Percentiles rank a stretch among this genome's conserved stretches.
Conservation (phyloP, 1,140 invertebrate species). For the Diabrotica undecimpunctata region DNA sequence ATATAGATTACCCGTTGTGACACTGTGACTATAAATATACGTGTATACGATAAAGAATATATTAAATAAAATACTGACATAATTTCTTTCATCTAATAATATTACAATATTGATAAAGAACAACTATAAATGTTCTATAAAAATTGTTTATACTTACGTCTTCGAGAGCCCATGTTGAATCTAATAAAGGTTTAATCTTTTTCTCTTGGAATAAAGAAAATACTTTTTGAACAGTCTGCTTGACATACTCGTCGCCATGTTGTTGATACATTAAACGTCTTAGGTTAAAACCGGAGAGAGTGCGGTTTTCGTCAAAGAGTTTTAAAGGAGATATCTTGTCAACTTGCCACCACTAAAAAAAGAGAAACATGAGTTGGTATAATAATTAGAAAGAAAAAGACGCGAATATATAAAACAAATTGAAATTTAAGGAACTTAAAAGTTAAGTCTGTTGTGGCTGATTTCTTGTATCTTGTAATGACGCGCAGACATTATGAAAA, state of each 20-base stretch:
- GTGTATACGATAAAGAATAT: too few relatives aligned
- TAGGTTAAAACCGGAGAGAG: conserved; percentile 76
- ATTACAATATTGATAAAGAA: too few relatives aligned
- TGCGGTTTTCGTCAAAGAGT: conserved; percentile 85
- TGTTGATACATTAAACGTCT: conserved; percentile 80
- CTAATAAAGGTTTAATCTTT: conserved; percentile 76
- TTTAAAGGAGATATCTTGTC: conserved; percentile 86
- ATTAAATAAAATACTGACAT: too few relatives aligned
- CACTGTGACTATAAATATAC: too few relatives aligned
- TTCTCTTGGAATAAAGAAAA: conserved; percentile 72
- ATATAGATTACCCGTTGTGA: too few relatives aligned
- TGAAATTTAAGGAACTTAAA: conserved; percentile 3
- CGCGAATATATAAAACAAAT: too few relatives aligned
- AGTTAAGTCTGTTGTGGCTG: too few relatives aligned
- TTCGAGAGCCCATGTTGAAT: conserved; percentile 83
- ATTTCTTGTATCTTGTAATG: too few relatives aligned
- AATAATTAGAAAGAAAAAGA: not conserved
- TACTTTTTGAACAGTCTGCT: conserved; percentile 65
- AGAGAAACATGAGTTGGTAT: not conserved
- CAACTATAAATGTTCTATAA: too few relatives aligned
- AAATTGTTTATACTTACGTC: conserved; percentile 59
- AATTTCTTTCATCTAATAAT: too few relatives aligned
- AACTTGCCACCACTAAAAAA: conserved; percentile 82
- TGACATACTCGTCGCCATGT: conserved; percentile 66
- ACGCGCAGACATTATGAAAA: too few relatives aligned